A percentile compares a stretch with the other conserved stretches of the same genome.
phyloP scores from a whole-genome alignment of 2,797 vertebrate species.

The Rhabdophis nuchalis region DNA sequence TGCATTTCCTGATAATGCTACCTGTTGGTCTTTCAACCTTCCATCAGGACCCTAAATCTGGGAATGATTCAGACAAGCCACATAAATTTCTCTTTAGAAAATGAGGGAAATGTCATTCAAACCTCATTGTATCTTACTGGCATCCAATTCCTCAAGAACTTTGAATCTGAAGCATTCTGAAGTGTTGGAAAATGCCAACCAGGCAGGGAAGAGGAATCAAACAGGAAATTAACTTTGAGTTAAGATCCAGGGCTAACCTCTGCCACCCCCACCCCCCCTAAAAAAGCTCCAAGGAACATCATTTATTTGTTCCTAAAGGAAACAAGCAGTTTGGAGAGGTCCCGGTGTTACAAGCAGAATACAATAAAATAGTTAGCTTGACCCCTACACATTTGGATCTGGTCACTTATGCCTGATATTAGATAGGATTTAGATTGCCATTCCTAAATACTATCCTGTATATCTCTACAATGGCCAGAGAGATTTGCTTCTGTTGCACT shows the following conservation, averaged over 20 bases:
- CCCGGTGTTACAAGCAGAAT: background rate
- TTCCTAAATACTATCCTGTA: background rate
- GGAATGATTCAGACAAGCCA: background rate
- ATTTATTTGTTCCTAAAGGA: background rate
- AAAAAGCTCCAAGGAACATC: background rate
- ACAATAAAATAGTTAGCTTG: background rate
- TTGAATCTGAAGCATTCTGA: background rate
- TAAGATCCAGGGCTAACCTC: background rate
- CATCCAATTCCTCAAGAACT: background rate
- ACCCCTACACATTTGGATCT: background rate
- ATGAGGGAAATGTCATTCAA: background rate
- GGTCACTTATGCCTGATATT: background rate
- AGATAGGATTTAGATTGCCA: background rate
- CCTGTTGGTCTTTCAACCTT: background rate
- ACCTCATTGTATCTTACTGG: background rate
- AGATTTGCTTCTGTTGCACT: background rate
- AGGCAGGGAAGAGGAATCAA: background rate
- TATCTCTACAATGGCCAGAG: background rate
- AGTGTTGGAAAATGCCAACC: background rate
- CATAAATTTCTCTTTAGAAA: background rate
- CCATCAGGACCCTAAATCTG: background rate
- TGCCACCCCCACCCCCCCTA: no score
- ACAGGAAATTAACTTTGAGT: background rate
- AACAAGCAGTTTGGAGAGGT: background rate
- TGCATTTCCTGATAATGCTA: background rate